phyloP scores from a whole-genome alignment of 2,888 invertebrate species.

The Norana najaformis region DNA sequence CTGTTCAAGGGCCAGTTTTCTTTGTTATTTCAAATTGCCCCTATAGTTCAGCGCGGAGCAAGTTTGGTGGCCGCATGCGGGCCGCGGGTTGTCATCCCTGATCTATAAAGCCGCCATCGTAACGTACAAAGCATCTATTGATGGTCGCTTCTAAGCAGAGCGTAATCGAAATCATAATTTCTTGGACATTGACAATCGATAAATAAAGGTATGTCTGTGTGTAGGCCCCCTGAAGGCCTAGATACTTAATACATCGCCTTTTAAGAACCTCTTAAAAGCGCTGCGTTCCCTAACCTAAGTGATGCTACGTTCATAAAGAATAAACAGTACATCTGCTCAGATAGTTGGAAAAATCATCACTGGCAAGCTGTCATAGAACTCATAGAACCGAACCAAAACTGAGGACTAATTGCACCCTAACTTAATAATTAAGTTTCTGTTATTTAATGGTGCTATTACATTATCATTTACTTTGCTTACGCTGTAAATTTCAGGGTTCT shows the following conservation, averaged over 20 bases:
- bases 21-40: no score
- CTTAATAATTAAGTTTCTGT: no score
- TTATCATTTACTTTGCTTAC: not conserved
- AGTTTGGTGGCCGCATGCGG: no score
- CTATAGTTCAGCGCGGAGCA: no score
- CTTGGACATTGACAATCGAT: not conserved
- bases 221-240: not conserved
- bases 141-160: not conserved
- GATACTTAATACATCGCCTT: not conserved
- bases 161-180: not conserved
- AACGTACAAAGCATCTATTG: not conserved
- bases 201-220: not conserved
- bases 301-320: not conserved
- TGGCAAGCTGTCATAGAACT: not conserved
- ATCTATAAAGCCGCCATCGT: not conserved
- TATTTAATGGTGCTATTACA: not conserved
- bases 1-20: no score
- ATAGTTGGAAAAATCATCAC: not conserved
- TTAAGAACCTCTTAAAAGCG: not conserved
- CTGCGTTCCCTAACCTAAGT: not conserved
- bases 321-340: not conserved
- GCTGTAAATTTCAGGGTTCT: slow-evolving; percentile 34
- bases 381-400: not conserved
- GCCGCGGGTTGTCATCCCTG: no score
- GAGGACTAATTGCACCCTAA: not conserved